phyloP scores from a whole-genome alignment of 2,888 invertebrate genomes.

The Melikaiella ostensackeni region DNA sequence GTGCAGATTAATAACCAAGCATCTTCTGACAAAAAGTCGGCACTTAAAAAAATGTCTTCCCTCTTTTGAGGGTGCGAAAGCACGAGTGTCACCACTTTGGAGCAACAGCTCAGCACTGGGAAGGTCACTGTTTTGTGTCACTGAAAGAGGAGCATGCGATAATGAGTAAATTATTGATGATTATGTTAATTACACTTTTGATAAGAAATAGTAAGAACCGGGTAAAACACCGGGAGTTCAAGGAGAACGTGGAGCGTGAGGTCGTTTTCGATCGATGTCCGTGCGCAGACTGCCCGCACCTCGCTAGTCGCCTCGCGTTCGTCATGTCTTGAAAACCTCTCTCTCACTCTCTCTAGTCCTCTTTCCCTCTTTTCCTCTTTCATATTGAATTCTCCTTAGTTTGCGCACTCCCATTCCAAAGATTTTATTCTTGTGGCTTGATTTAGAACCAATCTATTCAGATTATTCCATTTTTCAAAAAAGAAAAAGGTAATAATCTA shows the following conservation, averaged over 20 bases:
- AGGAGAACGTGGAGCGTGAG: constrained; percentile 50
- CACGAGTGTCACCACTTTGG: constrained; percentile 29
- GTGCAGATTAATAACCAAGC: background rate
- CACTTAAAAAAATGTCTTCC: background rate
- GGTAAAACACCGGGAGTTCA: constrained; percentile 53
- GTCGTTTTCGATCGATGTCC: constrained; percentile 56
- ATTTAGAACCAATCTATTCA: too few relatives aligned
- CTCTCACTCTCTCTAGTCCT: constrained; percentile 15
- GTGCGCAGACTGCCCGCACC: constrained; percentile 53
- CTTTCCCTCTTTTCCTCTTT: constrained; percentile 4
- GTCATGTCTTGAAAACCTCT: constrained; percentile 16
- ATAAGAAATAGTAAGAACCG: constrained; percentile 32
- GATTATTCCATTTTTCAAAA: too few relatives aligned
- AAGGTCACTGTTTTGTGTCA: background rate
- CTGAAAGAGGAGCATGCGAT: background rate
- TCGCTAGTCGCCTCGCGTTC: constrained; percentile 27
- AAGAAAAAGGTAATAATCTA: too few relatives aligned
- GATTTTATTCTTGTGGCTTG: too few relatives aligned
- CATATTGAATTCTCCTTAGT: constrained; percentile 3
- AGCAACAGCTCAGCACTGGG: constrained; percentile 16
- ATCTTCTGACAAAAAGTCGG: background rate
- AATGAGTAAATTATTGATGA: background rate
- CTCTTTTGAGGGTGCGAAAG: background rate
- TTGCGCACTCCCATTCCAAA: background rate
- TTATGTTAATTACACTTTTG: constrained; percentile 23